phyloP scores from a whole-genome alignment of 2,113 vertebrate genomes.

The Lota lota region DNA sequence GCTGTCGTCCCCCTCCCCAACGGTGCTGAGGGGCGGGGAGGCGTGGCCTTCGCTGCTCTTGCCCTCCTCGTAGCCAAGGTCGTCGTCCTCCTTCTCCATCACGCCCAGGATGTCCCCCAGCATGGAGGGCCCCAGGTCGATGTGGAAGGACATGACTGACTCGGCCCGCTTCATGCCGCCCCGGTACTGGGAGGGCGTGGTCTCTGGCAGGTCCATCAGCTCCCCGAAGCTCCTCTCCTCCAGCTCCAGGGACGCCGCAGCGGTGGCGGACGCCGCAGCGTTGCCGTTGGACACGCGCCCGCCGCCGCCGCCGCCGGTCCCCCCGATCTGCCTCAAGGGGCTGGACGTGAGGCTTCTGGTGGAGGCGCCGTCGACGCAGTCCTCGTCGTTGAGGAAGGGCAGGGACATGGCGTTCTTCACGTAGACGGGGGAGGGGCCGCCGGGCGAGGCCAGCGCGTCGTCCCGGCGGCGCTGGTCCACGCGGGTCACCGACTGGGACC shows the following conservation, averaged over 20 bases:
- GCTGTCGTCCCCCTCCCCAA: conserved; percentile 39
- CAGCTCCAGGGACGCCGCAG: conserved; percentile 52
- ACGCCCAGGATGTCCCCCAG: conserved; percentile 90
- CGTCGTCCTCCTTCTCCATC: conserved; percentile 91
- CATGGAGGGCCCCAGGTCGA: conserved; percentile 98
- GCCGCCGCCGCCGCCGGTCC: conserved; percentile 29
- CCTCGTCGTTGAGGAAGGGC: conserved; percentile 89
- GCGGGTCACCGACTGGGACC: conserved; percentile 91
- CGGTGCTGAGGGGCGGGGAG: conserved; percentile 53
- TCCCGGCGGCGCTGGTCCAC: conserved; percentile 81
- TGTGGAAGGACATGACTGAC: conserved; percentile 96
- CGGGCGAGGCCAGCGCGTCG: conserved; percentile 67
- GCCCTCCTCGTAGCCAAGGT: conserved; percentile 75
- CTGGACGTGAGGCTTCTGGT: conserved; percentile 89
- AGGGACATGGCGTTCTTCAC: conserved; percentile 96
- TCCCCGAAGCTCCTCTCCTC: conserved; percentile 88
- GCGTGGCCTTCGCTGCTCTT: conserved; percentile 69
- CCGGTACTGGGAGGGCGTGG: conserved; percentile 61
- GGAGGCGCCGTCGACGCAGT: conserved; percentile 57
- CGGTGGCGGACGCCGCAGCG: conserved; percentile 63
- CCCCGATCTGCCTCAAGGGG: conserved; percentile 74
- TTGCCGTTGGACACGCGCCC: conserved; percentile 48
- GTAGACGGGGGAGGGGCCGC: conserved; percentile 85
- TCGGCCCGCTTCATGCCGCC: conserved; percentile 89
- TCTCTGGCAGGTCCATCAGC: conserved; percentile 83